A percentile compares a stretch with the other conserved stretches of the same genome.
Evolutionary conservation across 1,140 invertebrate genomes (phyloP).

Genomic region (Drosophila malerkotliana): DNA sequence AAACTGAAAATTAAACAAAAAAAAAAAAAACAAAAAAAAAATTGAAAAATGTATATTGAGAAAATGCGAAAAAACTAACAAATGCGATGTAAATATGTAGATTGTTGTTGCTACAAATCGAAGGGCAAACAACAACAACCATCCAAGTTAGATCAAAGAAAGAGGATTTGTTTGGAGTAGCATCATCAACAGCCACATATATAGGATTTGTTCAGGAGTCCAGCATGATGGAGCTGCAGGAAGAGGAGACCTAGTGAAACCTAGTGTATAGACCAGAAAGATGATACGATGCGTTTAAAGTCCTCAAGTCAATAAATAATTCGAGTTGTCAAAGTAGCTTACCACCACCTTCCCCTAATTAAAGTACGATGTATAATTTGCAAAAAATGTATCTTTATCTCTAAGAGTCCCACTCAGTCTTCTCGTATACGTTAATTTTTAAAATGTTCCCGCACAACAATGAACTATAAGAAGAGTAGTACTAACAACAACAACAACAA

Average conservation of each 20-base stretch:
- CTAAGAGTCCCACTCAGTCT: slow-evolving; percentile 42
- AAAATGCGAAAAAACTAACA: slow-evolving; percentile 69
- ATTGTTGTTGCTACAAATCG: slow-evolving; percentile 63
- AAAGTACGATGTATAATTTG: slow-evolving; percentile 26
- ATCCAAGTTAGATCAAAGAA: slow-evolving; percentile 27
- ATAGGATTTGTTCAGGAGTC: slow-evolving; percentile 10
- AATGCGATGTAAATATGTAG: slow-evolving; percentile 77
- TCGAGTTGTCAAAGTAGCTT: slow-evolving; percentile 38
- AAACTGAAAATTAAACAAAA: slow-evolving; percentile 46
- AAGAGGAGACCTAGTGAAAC: slow-evolving; percentile 4
- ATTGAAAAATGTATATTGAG: slow-evolving; percentile 56
- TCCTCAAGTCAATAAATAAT: slow-evolving; percentile 28
- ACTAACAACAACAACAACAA: slow-evolving; percentile 31
- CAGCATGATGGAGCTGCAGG: not conserved
- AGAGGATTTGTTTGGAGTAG: not conserved
- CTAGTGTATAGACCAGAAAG: slow-evolving; percentile 16
- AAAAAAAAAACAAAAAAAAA: slow-evolving; percentile 63
- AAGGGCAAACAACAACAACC: slow-evolving; percentile 26
- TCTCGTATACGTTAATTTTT: slow-evolving; percentile 46
- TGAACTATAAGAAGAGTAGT: too few species aligned
- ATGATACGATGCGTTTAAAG: slow-evolving; percentile 1
- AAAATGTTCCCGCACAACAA: slow-evolving; percentile 47
- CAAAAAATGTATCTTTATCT: slow-evolving; percentile 20
- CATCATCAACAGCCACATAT: slow-evolving; percentile 54
- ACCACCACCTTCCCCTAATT: not conserved